Percentiles rank a stretch among this genome's conserved stretches.
phyloP scores from a whole-genome alignment of 1,140 invertebrate species.

The Euwallacea fornicatus region DNA sequence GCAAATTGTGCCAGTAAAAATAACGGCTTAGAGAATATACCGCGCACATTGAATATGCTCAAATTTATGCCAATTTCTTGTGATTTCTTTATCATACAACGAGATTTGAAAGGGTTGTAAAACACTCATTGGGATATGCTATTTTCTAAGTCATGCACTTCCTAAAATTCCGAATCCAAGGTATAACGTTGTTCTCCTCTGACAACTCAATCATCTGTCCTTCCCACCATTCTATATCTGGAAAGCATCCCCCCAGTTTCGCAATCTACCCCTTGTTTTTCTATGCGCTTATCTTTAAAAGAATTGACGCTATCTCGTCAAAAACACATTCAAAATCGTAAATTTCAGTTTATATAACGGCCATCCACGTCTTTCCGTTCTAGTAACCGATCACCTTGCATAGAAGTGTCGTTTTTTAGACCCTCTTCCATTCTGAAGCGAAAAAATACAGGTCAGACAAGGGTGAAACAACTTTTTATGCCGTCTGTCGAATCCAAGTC shows the following conservation, averaged over 20 bases:
- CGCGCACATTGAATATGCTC: too few relatives aligned
- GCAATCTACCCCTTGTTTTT: not conserved
- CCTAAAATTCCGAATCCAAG: too few relatives aligned
- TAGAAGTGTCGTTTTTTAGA: conserved; percentile 12
- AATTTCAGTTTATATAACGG: conserved; percentile 10
- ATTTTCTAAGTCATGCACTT: too few relatives aligned
- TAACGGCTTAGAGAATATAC: too few relatives aligned
- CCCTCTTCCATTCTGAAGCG: not conserved
- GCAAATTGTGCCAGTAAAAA: too few relatives aligned
- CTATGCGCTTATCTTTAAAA: not conserved
- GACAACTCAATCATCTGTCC: too few relatives aligned
- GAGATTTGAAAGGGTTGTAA: too few relatives aligned
- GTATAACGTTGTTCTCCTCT: too few relatives aligned
- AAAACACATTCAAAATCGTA: not conserved
- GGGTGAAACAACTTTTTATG: conserved; percentile 20
- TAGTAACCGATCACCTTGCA: conserved; percentile 1
- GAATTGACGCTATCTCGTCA: not conserved
- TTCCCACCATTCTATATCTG: too few relatives aligned
- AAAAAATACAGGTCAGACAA: conserved; percentile 26
- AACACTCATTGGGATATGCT: too few relatives aligned
- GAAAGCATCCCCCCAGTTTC: not conserved
- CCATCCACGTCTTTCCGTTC: conserved; percentile 4
- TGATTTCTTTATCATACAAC: too few relatives aligned
- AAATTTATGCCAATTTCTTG: too few relatives aligned
- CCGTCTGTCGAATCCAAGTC: conserved; percentile 13